Conservation (phyloP, 2,888 invertebrate species). For the Pristionchus arcanus region DNA sequence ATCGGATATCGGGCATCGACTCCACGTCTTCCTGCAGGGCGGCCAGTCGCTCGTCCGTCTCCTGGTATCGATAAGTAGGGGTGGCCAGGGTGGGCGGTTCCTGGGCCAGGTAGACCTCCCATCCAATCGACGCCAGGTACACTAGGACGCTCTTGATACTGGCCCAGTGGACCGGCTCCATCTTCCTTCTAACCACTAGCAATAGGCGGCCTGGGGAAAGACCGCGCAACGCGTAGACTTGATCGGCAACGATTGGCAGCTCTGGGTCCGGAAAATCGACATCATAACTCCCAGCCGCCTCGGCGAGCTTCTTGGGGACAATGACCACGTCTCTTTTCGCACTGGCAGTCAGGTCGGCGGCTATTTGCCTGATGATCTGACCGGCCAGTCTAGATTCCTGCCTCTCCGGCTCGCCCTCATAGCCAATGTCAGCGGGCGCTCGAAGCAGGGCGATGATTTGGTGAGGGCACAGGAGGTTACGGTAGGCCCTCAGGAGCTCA, state of each 20-base stretch:
- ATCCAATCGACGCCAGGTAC: not conserved
- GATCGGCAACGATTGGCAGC: not conserved
- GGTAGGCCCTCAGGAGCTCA: not conserved
- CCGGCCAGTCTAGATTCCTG: not conserved
- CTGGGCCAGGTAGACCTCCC: not conserved
- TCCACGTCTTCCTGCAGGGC: not conserved
- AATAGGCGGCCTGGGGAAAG: not conserved
- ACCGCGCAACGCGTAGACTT: not conserved
- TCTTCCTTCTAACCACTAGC: not conserved
- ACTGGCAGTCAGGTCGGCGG: not conserved
- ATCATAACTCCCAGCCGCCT: not conserved
- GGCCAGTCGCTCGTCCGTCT: not conserved
- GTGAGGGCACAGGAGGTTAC: not conserved
- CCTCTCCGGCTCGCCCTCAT: not conserved
- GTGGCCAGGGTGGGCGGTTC: not conserved
- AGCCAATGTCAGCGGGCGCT: not conserved
- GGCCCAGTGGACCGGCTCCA: not conserved
- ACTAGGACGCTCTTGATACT: not conserved
- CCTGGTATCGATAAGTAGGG: not conserved
- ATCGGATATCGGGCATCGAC: not conserved
- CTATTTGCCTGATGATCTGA: not conserved
- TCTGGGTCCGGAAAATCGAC: not conserved
- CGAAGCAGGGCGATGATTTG: not conserved
- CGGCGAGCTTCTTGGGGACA: not conserved
- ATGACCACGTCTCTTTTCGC: not conserved